Evolutionary conservation across 1,140 invertebrate species (phyloP), one percentile per base, ranked within the genome.

Genomic region (Proales similis): DNA sequence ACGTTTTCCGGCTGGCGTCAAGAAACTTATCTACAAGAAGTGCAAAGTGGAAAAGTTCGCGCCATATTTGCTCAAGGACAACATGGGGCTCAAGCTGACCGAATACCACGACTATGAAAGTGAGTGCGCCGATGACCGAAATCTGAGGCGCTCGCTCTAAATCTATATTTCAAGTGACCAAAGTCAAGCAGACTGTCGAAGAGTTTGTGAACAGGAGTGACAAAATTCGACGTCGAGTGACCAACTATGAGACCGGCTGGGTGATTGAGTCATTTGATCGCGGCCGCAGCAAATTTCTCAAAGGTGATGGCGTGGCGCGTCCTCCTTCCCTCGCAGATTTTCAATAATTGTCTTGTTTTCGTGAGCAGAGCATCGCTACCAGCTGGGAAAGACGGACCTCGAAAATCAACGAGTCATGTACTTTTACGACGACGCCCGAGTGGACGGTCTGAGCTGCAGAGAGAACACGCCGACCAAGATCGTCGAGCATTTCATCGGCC

Each of bases 11-110:
- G 79, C 80, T 36, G 83, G 82, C 2, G 79, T 79, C 29, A 89
- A 86, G 73, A 80, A 73, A 0, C 80, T 84, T 24, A 75, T 82
- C 27, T 90, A 85, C 68, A 87, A 87, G 69, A 83, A 85, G 67
- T 79, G 82, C 0, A 78, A 84, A 43, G 77, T 88, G 1, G 85
- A 90, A 69, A 81, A 84, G 62, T 88, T 82, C 71, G 80, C 86
- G 0, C 84, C 84, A 0, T 89, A 88, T 69, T 77, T 82, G 2
- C 79, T 84, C 66, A 75, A 72, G 0, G 83, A 88, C 71, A 85
- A 85, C 2, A 65, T 89, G 9, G 73, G 85, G 0, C 81, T 81
- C 65, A 80, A 82, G 67, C 74, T 88, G 4, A 84, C 81, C 7
- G 71, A 82, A 29, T 90, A 81, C 67, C 81, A 83, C 42, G 79